Conservation (phyloP, 2,113 vertebrate genomes). For the Xenotilapia caudafasciata region DNA sequence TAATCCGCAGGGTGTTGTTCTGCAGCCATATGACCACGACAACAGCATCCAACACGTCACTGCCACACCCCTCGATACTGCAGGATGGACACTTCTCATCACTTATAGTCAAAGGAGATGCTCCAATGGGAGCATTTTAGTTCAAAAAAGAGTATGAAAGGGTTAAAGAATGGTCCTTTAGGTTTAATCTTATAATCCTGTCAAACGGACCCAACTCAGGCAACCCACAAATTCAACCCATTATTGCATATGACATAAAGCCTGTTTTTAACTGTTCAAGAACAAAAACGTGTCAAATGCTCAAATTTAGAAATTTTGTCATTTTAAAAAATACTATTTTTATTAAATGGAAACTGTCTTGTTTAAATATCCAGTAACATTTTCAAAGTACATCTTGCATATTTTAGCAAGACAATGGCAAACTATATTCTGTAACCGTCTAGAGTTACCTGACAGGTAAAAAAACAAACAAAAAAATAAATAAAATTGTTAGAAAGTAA, state of each 20-base stretch:
- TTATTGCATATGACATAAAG: background rate
- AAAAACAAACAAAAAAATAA: background rate
- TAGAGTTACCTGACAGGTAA: background rate
- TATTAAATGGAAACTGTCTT: background rate
- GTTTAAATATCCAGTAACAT: background rate
- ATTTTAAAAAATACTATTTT: background rate
- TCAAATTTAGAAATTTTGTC: background rate
- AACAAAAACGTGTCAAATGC: background rate
- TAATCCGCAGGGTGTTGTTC: constrained; percentile 68
- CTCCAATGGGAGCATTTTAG: background rate
- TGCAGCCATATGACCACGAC: constrained; percentile 6
- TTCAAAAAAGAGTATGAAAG: background rate
- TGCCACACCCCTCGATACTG: background rate
- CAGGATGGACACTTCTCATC: background rate
- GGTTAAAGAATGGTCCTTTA: background rate
- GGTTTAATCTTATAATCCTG: background rate
- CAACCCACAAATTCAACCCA: background rate
- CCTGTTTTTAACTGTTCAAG: background rate
- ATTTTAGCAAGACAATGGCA: background rate
- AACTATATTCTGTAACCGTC: background rate
- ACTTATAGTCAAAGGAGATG: background rate
- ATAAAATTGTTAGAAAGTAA: background rate
- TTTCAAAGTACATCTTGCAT: background rate
- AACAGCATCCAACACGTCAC: background rate
- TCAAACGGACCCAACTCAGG: background rate